Percentiles rank a stretch among this genome's conserved stretches.
These are phyloP conservation scores for Cheilinus undulatus DNA, from an alignment of 2,113 vertebrate species.

Conservation along the genomic window DNA sequence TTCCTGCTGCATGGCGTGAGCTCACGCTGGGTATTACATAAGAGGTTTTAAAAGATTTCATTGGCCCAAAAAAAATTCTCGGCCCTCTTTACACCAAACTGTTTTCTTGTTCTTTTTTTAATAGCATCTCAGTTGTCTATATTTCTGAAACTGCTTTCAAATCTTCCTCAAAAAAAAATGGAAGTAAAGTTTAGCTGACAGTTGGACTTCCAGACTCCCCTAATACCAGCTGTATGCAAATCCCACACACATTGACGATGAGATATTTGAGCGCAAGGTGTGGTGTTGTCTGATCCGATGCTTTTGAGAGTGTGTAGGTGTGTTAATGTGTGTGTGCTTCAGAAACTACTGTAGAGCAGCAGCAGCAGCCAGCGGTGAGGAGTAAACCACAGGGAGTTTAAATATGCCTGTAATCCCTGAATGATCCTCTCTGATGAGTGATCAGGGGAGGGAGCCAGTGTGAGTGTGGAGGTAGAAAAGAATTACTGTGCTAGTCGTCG, in stretches of 20 bases:
- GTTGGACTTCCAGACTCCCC: background rate
- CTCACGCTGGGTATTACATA: no score
- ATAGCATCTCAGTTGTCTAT: no score
- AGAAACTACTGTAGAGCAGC: conserved; percentile 1
- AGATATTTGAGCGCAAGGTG: conserved; percentile 2
- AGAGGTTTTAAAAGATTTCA: no score
- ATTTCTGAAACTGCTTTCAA: no score
- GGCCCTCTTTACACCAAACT: no score
- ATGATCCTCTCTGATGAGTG: conserved; percentile 40
- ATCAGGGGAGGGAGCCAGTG: conserved; percentile 6
- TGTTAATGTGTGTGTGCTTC: conserved; percentile 5
- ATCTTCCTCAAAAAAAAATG: background rate
- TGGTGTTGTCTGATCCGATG: conserved; percentile 11
- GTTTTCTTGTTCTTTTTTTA: no score
- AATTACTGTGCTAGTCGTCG: conserved; percentile 13
- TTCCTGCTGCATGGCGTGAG: no score
- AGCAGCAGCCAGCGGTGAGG: conserved; percentile 15
- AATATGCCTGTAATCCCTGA: conserved; percentile 43
- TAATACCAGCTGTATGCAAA: conserved; percentile 22
- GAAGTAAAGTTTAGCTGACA: background rate
- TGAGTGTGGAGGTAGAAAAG: conserved; percentile 19
- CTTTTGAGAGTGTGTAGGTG: background rate
- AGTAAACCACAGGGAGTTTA: conserved; percentile 20
- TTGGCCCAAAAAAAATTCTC: no score
- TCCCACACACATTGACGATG: background rate